Evolutionary conservation across 2,113 vertebrate species (phyloP).

Genomic region (Grallaria varia): DNA sequence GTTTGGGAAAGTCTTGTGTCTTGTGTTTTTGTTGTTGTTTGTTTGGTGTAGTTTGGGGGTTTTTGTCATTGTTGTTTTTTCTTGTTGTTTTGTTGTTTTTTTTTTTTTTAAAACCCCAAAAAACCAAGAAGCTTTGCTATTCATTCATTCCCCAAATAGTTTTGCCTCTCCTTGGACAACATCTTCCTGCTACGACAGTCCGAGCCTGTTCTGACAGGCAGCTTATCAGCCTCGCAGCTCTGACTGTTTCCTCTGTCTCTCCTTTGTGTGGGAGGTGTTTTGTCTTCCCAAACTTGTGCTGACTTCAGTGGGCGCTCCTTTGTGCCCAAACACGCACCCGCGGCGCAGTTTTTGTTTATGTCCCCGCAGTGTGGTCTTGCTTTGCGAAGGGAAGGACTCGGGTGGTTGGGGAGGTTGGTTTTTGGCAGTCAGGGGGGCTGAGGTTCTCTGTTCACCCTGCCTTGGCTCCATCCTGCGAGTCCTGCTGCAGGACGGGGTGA

Average conservation of each 20-base stretch:
- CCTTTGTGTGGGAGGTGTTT: constrained; percentile 69
- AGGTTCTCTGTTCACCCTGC: neutral
- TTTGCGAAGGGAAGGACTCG: neutral
- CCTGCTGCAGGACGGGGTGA: neutral
- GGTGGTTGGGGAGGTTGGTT: neutral
- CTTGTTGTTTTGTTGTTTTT: neutral
- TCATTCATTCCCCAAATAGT: constrained; percentile 59
- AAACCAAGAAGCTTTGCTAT: neutral
- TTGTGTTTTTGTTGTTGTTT: neutral
- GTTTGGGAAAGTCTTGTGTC: neutral
- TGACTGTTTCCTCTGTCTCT: constrained; percentile 64
- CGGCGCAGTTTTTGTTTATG: constrained; percentile 54
- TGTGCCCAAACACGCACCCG: constrained; percentile 64
- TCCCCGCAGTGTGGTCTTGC: neutral
- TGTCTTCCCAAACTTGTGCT: constrained; percentile 69
- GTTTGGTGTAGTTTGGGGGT: neutral
- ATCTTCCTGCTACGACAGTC: constrained; percentile 42
- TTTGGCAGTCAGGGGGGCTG: neutral
- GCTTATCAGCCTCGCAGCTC: constrained; percentile 57
- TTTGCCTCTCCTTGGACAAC: constrained; percentile 39
- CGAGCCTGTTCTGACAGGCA: constrained; percentile 62
- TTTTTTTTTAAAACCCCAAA: neutral
- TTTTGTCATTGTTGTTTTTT: neutral
- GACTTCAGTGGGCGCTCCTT: constrained; percentile 55
- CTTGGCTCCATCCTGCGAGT: neutral